phyloP scores from a whole-genome alignment of 2,113 vertebrate genomes.

The Gnathonemus longibarbis region DNA sequence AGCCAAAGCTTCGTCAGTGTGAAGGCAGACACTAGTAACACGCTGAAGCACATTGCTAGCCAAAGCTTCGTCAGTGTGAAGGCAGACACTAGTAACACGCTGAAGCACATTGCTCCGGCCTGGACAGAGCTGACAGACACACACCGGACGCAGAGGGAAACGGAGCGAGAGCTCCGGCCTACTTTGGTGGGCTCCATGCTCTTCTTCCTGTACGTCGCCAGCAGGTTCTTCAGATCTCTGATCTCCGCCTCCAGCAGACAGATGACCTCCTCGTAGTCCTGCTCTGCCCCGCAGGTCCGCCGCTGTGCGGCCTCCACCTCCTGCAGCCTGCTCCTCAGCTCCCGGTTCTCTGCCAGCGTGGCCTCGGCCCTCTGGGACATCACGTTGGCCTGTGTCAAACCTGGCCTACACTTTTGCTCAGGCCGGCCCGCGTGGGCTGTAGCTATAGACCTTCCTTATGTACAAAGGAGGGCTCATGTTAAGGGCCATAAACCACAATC shows the following conservation, averaged over 20 bases:
- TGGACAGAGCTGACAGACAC: neutral
- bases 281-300: conserved; percentile 67
- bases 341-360: conserved; percentile 70
- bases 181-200: conserved; percentile 47
- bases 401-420: neutral
- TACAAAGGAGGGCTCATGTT: neutral
- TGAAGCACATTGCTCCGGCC: neutral
- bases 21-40: neutral
- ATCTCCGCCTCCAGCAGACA: conserved; percentile 82
- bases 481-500: neutral
- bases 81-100: neutral
- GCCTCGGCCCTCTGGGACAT: conserved; percentile 64
- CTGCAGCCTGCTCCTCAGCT: conserved; percentile 70
- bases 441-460: neutral
- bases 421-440: neutral
- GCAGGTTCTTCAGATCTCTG: conserved; percentile 75
- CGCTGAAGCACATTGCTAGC: neutral
- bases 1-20: neutral
- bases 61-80: neutral
- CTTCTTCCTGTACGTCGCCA: conserved; percentile 54
- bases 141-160: neutral
- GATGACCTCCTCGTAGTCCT: conserved; percentile 86
- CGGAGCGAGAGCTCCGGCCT: neutral
- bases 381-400: neutral
- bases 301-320: conserved; percentile 56